Percentiles rank a stretch among this genome's conserved stretches.
These are phyloP conservation scores for Orchestes rusci DNA, from an alignment of 2,888 invertebrate genomes.

Conservation along the genomic window DNA sequence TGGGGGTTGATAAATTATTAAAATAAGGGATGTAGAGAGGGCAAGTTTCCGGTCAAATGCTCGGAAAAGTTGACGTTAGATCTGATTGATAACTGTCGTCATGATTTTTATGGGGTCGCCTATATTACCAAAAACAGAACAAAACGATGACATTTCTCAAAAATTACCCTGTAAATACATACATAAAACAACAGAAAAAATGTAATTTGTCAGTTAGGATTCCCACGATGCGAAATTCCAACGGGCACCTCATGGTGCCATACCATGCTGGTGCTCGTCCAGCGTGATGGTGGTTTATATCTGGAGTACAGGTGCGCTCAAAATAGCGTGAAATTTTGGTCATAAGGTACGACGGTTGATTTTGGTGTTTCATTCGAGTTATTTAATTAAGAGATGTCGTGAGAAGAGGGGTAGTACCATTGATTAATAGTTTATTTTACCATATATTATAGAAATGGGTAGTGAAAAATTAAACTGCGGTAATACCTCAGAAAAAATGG, in stretches of 20 bases:
- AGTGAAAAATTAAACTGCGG: too few species aligned
- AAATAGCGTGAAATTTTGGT: slow-evolving; percentile 13
- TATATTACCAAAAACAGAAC: not conserved
- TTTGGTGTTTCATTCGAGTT: not conserved
- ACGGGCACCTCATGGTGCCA: slow-evolving; percentile 8
- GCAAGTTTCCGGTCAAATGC: slow-evolving; percentile 22
- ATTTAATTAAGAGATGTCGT: too few species aligned
- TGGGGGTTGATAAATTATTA: slow-evolving; percentile 23
- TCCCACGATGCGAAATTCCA: slow-evolving; percentile 8
- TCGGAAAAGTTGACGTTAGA: slow-evolving; percentile 25
- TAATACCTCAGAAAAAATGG: too few species aligned
- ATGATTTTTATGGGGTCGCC: slow-evolving; percentile 20
- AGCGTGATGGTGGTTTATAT: slow-evolving; percentile 4
- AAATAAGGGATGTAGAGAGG: slow-evolving; percentile 25
- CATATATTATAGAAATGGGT: too few species aligned
- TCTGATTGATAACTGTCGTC: slow-evolving; percentile 25
- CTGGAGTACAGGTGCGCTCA: slow-evolving; percentile 19
- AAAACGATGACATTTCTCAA: too few species aligned
- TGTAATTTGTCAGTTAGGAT: slow-evolving; percentile 3
- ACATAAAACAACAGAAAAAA: too few species aligned
- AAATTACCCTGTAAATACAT: too few species aligned
- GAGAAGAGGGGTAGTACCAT: too few species aligned
- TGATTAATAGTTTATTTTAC: too few species aligned
- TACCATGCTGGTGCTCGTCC: slow-evolving; percentile 7
- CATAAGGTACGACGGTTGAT: slow-evolving; percentile 10